phyloP scores from a whole-genome alignment of 2,888 invertebrate species.

The Hydriomena furcata region DNA sequence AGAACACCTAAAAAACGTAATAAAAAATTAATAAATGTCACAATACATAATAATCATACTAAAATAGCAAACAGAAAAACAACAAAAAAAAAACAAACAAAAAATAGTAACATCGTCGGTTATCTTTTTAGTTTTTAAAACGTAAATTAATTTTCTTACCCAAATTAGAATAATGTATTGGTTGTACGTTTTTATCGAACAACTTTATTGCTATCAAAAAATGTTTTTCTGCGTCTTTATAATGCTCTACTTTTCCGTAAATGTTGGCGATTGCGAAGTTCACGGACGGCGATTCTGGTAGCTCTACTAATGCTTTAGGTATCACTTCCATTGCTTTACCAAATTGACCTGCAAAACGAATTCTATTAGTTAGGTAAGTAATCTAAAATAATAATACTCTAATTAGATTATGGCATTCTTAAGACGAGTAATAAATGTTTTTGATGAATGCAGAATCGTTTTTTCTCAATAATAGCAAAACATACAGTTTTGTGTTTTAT shows the following conservation, averaged over 20 bases:
- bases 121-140: background rate
- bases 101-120: no score
- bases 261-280: constrained; percentile 95
- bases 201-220: constrained; percentile 90
- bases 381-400: no score
- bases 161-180: constrained; percentile 94
- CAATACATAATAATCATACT: no score
- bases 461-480: no score
- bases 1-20: constrained; percentile 87
- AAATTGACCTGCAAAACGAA: constrained; percentile 81
- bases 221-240: constrained; percentile 90
- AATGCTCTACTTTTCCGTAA: constrained; percentile 91
- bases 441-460: no score
- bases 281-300: constrained; percentile 90
- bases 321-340: constrained; percentile 89
- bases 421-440: no score
- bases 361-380: no score
- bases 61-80: no score
- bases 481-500: no score
- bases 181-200: constrained; percentile 84
- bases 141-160: constrained; percentile 85
- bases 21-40: background rate
- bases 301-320: constrained; percentile 85
- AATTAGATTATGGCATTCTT: no score
- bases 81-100: no score